Evolutionary conservation across 2,888 invertebrate species (phyloP).

Genomic region (Cremastinae sp.): DNA sequence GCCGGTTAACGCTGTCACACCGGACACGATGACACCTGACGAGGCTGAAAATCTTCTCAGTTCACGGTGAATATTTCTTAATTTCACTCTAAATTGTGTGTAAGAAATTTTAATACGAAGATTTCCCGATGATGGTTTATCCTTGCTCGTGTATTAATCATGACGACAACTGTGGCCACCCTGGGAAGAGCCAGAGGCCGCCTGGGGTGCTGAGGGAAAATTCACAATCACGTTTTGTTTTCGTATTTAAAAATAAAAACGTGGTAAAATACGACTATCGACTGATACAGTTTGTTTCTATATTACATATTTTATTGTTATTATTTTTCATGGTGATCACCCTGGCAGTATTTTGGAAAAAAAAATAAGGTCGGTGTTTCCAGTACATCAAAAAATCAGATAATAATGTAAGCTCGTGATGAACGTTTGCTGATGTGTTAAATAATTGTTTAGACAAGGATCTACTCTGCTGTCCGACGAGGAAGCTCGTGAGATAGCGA

Average conservation of each 20-base stretch:
- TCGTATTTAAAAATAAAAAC: background rate
- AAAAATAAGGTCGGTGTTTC: slow-evolving; percentile 88
- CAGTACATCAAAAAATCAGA: background rate
- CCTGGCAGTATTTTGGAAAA: slow-evolving; percentile 90
- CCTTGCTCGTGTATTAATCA: slow-evolving; percentile 76
- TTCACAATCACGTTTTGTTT: background rate
- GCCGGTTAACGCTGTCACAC: slow-evolving; percentile 72
- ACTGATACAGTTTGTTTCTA: background rate
- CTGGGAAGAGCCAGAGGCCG: slow-evolving; percentile 72
- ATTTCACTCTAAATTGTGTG: slow-evolving; percentile 19
- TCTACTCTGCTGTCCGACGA: slow-evolving; percentile 90
- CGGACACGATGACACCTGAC: slow-evolving; percentile 90
- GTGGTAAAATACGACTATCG: too few species aligned
- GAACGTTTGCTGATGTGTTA: background rate
- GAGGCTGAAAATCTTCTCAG: slow-evolving; percentile 94
- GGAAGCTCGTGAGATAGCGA: slow-evolving; percentile 93
- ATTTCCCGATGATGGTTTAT: slow-evolving; percentile 75
- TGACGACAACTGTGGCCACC: slow-evolving; percentile 76
- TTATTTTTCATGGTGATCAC: slow-evolving; percentile 58
- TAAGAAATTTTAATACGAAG: background rate
- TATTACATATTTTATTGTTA: background rate
- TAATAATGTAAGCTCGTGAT: background rate
- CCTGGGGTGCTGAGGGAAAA: slow-evolving; percentile 73
- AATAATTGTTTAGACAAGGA: slow-evolving; percentile 84
- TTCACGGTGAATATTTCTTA: slow-evolving; percentile 84